A percentile compares a stretch with the other conserved stretches of the same genome.
These are phyloP conservation scores for Pseudois nayaur DNA, from an alignment of 2,113 vertebrate species.

Conservation along the genomic window DNA sequence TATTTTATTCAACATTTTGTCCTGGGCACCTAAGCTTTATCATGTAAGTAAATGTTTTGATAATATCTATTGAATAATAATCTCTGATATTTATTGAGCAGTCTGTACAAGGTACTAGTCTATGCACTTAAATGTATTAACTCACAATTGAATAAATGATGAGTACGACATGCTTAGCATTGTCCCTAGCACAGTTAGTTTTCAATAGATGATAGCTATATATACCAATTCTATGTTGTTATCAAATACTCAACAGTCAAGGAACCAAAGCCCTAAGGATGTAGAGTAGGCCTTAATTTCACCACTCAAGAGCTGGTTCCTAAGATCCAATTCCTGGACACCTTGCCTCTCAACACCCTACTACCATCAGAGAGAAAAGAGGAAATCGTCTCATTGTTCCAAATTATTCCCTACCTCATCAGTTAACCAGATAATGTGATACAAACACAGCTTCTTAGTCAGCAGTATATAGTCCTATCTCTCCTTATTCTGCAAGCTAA, in stretches of 20 bases:
- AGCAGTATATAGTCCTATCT: not conserved
- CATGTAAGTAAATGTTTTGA: not conserved
- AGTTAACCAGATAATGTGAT: not conserved
- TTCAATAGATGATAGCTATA: not conserved
- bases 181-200: not conserved
- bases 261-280: not conserved
- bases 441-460: not conserved
- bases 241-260: slow-evolving; percentile 7
- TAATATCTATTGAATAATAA: not conserved
- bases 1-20: not conserved
- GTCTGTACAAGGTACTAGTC: not conserved
- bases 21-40: not conserved
- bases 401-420: not conserved
- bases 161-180: not conserved
- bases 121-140: not conserved
- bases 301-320: slow-evolving; percentile 1
- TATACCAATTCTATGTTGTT: not conserved
- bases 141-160: not conserved
- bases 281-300: not conserved
- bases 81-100: not conserved
- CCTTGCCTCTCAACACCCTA: not conserved
- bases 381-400: not conserved
- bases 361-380: not conserved
- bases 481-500: not conserved
- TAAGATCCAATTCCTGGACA: not conserved